Base-by-base conservation (phyloP, 2,113 vertebrate genomes). In the Takifugu bimaculatus region DNA sequence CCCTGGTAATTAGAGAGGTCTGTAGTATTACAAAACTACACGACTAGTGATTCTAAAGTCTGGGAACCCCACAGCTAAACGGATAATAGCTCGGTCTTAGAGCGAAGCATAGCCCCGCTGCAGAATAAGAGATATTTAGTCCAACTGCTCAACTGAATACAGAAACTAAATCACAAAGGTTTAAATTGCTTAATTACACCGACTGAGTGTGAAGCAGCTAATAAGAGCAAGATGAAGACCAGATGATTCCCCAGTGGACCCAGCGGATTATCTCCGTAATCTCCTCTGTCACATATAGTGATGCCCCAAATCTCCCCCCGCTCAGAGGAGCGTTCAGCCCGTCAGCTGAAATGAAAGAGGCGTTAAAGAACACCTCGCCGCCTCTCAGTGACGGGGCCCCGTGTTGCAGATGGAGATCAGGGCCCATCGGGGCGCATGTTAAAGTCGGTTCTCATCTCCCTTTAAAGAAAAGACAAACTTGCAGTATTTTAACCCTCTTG, bases 251-350 rank as follows among this genome's bases (percentile, higher is more conserved):
- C 84, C 5, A 42, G 68, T 63, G 77, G 65, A 61, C 79, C 86
- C 64, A 81, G 75, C 67, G 90, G 92, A 96, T 94, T 95, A 94
- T 89, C 86, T 86, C 63, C 72, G 70, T 93, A 93, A 94, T 91
- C 91, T 84, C 84, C 80, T 88, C 91, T 92, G 93, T 93, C 93
- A 91, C 90, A 92, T 94, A 85, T 87, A 90, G 92, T 92, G 92
- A 88, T 86, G 87, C 80, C 81, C 56, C 84, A 91, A 91, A 88
- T 87, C 92, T 92, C 90, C 88, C 68, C 79, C 78, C 69, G 82
- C 90, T 93, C 90, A 52, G 85, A 91, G 88, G 90, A 89, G 79
- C 77, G 74, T 88, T 91, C 87, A 54, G 45, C 72, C 90, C 92
- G 92, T 94, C 94, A 92, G 83, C 63, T 88, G 81, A 89, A 88